Evolutionary conservation across 1,140 invertebrate species (phyloP).

Genomic region (Anoplolepis gracilipes): DNA sequence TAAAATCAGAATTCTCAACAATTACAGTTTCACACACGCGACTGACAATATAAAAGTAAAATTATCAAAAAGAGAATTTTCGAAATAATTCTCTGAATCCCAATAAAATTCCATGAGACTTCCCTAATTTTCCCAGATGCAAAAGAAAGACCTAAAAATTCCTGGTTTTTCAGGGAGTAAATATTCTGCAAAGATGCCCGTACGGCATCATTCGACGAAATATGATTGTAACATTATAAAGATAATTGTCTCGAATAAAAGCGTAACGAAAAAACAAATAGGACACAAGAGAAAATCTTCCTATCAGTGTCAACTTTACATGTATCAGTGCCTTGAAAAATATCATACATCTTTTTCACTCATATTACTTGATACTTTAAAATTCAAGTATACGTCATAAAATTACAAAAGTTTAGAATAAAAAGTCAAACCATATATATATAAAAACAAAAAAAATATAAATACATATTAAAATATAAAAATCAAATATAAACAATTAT

Average conservation of each 20-base stretch:
- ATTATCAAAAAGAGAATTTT: too few species aligned
- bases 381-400: background rate
- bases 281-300: slow-evolving; percentile 13
- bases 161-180: too few species aligned
- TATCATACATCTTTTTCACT: slow-evolving; percentile 20
- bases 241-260: slow-evolving; percentile 33
- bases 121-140: too few species aligned
- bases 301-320: slow-evolving; percentile 1
- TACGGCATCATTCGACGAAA: slow-evolving; percentile 14
- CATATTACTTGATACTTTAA: background rate
- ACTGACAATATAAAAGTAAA: too few species aligned
- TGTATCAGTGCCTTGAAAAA: background rate
- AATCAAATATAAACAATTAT: background rate
- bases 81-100: too few species aligned
- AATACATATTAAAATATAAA: background rate
- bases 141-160: too few species aligned
- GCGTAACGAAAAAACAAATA: background rate
- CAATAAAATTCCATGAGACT: too few species aligned
- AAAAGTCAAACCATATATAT: background rate
- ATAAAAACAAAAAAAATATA: too few species aligned
- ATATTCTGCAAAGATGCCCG: too few species aligned
- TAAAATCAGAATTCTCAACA: too few species aligned
- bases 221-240: slow-evolving; percentile 11
- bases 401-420: background rate
- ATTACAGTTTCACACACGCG: too few species aligned